Evolutionary conservation across 2,888 invertebrate species (phyloP), one percentile per base, ranked within the genome.

Genomic region (Dascillus cervinus): DNA sequence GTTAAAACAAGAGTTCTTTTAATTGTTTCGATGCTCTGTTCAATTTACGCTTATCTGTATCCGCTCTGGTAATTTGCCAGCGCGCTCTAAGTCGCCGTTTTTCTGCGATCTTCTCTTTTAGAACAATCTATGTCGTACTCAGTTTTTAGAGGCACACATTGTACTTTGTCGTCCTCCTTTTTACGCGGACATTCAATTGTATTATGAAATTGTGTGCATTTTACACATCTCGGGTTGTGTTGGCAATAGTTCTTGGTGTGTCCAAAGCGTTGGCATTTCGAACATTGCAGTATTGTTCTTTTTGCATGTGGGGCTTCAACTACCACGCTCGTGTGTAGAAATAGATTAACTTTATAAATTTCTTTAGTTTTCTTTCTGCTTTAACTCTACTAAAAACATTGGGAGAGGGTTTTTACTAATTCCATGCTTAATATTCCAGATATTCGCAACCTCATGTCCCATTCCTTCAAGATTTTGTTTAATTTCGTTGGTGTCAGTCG

Each of bases 161-260:
- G n/a, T n/a, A n/a, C n/a, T n/a, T n/a, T n/a, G n/a, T n/a, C n/a
- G n/a, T n/a, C n/a, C n/a, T n/a, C n/a, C n/a, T 17, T 17, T 8
- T 17, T 17, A 6, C 17, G 4, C 8, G 17, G 17, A 17, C 17
- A 17, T 4, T 4, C 8, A 6, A 8, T 6, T 17, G 17, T 17
- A 8, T 11, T 14, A n/a, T 37, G 33, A 1, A 12, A 12, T 27
- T 26, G 21, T 10, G 30, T 22, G 17, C 37, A 37, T 22, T 30
- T 29, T 8, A 37, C 22, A 9, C 37, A 34, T 10, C 24, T 29
- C 5, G 20, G 19, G 1, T 6, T 22, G n/a, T 26, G 22, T 6
- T 29, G 29, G 6, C 37, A 34, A 13, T 21, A 34, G 13, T 32
- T 32, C 11, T 34, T 29, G 1, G 27, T 26, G 10, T 37, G 30